A percentile compares a stretch with the other conserved stretches of the same genome.
Conservation (phyloP, 1,140 invertebrate species). For the Dufourea novaeangliae region DNA sequence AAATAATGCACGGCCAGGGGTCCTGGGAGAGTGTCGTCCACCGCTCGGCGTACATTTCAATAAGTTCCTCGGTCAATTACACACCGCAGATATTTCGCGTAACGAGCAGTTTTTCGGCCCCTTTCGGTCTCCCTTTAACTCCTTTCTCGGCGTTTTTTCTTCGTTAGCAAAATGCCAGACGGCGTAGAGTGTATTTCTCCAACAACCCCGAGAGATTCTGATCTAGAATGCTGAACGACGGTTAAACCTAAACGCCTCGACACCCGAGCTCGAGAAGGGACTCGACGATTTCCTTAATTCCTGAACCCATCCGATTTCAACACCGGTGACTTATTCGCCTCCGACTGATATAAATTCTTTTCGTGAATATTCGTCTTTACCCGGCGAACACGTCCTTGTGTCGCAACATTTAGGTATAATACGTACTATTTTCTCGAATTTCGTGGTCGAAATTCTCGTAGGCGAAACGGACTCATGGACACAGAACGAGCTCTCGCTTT, state of each 20-base stretch:
- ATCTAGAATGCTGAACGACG: too few relatives aligned
- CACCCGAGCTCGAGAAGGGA: too few relatives aligned
- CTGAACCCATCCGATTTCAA: neutral
- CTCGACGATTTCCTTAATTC: neutral
- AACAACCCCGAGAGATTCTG: too few relatives aligned
- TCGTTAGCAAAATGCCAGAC: neutral
- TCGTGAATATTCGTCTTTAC: neutral
- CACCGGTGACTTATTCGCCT: neutral
- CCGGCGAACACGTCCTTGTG: neutral
- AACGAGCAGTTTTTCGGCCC: constrained; percentile 26
- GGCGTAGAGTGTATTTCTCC: neutral
- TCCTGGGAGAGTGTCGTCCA: constrained; percentile 72
- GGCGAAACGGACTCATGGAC: neutral
- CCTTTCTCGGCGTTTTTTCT: neutral
- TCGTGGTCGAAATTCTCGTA: neutral
- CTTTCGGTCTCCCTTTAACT: neutral
- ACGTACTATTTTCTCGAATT: neutral
- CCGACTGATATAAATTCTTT: neutral
- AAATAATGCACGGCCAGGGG: constrained; percentile 69
- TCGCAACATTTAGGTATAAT: neutral
- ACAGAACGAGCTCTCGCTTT: too few relatives aligned
- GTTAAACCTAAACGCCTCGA: neutral
- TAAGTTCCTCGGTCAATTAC: constrained; percentile 66
- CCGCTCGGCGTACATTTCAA: constrained; percentile 67
- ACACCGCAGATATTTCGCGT: constrained; percentile 55